Percentiles rank a stretch among this genome's conserved stretches.
These are phyloP conservation scores for Sebastiscus albofasciatus DNA, from an alignment of 2,797 vertebrate species.

Conservation along the genomic window DNA sequence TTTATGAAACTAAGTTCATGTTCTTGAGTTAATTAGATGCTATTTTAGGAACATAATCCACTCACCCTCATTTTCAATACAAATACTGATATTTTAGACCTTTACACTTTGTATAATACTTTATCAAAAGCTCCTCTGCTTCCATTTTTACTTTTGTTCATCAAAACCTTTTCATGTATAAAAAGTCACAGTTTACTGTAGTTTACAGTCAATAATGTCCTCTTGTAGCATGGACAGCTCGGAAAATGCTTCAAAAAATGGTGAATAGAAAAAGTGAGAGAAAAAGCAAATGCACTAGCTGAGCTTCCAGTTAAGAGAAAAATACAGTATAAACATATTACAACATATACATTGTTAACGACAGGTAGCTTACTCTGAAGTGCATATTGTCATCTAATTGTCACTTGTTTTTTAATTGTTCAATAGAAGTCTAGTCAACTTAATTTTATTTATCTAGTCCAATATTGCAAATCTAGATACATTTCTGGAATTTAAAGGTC, in stretches of 20 bases:
- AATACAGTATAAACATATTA: neutral
- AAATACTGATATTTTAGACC: neutral
- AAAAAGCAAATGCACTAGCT: neutral
- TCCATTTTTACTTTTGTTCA: neutral
- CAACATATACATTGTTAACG: neutral
- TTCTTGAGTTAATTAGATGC: neutral
- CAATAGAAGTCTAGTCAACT: neutral
- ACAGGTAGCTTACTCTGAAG: neutral
- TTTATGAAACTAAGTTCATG: neutral
- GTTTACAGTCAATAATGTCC: neutral
- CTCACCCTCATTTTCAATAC: neutral
- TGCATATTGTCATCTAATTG: neutral
- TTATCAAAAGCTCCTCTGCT: neutral
- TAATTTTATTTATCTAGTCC: too few species aligned
- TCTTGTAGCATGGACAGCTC: neutral
- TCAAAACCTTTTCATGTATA: neutral
- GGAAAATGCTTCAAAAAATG: neutral
- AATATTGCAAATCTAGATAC: neutral
- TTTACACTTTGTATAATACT: neutral
- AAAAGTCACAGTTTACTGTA: neutral
- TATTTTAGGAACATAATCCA: neutral
- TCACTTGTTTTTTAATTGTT: neutral
- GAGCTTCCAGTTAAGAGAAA: neutral
- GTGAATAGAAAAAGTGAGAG: neutral
- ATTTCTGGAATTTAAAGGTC: too few species aligned